Percentiles rank a stretch among this genome's conserved stretches.
These are phyloP conservation scores for Therioaphis trifolii DNA, from an alignment of 2,888 invertebrate genomes.

Conservation along the genomic window DNA sequence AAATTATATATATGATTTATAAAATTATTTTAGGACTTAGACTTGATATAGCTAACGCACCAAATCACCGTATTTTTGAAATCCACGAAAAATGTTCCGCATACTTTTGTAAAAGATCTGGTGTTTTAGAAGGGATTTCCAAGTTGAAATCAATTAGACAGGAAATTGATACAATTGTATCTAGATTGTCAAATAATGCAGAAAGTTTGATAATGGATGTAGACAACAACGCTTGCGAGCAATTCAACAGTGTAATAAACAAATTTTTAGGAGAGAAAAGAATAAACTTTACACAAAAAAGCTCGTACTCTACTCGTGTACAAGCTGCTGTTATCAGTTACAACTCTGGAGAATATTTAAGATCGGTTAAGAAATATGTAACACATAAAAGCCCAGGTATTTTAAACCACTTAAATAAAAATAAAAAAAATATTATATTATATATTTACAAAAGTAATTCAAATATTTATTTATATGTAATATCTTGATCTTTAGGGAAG, in stretches of 20 bases:
- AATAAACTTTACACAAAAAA: constrained; percentile 24
- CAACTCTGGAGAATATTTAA: constrained; percentile 6
- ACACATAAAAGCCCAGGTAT: constrained; percentile 29
- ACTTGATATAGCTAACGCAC: constrained; percentile 4
- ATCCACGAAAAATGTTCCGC: not conserved
- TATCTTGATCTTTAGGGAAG: constrained; percentile 8
- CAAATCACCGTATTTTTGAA: constrained; percentile 15
- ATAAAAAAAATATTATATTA: not conserved
- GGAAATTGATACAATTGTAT: constrained; percentile 1
- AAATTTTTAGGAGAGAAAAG: not conserved
- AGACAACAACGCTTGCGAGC: no score
- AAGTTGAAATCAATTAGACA: not conserved
- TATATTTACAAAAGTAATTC: not conserved
- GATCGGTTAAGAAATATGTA: constrained; percentile 14
- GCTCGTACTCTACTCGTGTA: not conserved
- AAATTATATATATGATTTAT: no score
- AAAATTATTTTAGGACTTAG: no score
- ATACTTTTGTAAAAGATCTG: constrained; percentile 15
- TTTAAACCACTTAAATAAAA: not conserved
- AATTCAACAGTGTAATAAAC: no score
- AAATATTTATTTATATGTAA: constrained; percentile 2
- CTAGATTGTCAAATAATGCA: constrained; percentile 2
- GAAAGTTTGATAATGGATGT: not conserved
- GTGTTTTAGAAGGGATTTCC: not conserved
- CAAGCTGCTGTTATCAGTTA: constrained; percentile 14